A percentile compares a stretch with the other conserved stretches of the same genome.
Conservation (phyloP, 2,888 invertebrate genomes). For the Phania funesta region DNA sequence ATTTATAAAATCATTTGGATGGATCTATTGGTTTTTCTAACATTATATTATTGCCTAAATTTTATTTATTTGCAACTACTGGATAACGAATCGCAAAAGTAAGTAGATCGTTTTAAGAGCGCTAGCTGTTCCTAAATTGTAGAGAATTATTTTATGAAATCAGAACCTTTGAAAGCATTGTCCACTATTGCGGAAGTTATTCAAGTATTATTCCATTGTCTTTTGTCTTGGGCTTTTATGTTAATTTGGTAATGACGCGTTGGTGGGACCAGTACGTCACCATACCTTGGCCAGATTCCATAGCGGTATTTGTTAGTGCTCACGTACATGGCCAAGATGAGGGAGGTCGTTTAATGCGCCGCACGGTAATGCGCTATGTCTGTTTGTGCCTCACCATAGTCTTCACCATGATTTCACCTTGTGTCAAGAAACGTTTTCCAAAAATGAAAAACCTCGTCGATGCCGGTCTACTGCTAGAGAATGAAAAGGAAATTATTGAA, state of each 20-base stretch:
- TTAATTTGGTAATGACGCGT: constrained; percentile 92
- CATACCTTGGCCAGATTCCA: constrained; percentile 92
- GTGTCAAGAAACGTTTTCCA: constrained; percentile 93
- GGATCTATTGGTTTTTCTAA: constrained; percentile 88
- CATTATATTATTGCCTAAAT: constrained; percentile 84
- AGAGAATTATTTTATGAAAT: neutral
- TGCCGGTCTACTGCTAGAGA: constrained; percentile 89
- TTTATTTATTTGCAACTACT: constrained; percentile 69
- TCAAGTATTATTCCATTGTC: constrained; percentile 92
- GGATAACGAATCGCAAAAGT: constrained; percentile 64
- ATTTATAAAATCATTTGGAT: constrained; percentile 96
- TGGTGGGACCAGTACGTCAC: constrained; percentile 93
- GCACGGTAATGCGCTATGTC: constrained; percentile 89
- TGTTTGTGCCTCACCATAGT: constrained; percentile 92
- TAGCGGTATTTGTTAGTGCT: constrained; percentile 90
- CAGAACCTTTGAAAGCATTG: constrained; percentile 89
- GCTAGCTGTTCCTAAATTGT: neutral
- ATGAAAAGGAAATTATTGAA: constrained; percentile 88
- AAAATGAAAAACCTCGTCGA: constrained; percentile 90
- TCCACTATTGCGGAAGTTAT: constrained; percentile 90
- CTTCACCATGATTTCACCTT: constrained; percentile 90
- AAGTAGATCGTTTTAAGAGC: constrained; percentile 8
- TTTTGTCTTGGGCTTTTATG: constrained; percentile 96
- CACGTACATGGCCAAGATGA: constrained; percentile 91
- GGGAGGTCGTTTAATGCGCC: constrained; percentile 89